Evolutionary conservation across 2,797 vertebrate species (phyloP).

Genomic region (Aplochiton taeniatus): DNA sequence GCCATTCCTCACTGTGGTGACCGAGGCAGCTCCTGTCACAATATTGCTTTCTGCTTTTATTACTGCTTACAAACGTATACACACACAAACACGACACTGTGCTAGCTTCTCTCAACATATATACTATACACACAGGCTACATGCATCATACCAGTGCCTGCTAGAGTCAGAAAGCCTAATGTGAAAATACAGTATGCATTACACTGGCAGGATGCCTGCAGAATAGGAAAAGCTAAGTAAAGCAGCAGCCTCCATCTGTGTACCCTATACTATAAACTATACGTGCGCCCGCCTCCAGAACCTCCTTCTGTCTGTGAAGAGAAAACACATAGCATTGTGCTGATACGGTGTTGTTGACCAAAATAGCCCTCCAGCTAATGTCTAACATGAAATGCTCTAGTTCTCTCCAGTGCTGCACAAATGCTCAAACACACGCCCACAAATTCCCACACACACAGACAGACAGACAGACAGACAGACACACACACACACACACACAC

Average conservation of each 20-base stretch:
- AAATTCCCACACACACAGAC: not conserved
- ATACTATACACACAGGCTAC: not conserved
- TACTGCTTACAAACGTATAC: not conserved
- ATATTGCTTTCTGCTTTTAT: not conserved
- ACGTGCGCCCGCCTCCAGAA: too few species aligned
- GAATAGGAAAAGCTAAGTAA: too few species aligned
- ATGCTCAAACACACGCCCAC: not conserved
- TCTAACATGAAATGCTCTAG: not conserved
- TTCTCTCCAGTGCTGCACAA: not conserved
- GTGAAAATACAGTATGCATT: too few species aligned
- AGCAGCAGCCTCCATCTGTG: too few species aligned
- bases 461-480: not conserved
- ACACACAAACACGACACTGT: not conserved
- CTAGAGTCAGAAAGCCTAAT: too few species aligned
- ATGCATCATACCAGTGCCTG: too few species aligned
- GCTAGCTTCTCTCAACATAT: not conserved
- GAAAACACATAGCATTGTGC: not conserved
- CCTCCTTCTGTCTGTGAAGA: not conserved
- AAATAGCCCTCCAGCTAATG: not conserved
- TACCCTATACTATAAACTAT: too few species aligned
- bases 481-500: not conserved
- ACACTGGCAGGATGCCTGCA: too few species aligned
- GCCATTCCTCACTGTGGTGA: not conserved
- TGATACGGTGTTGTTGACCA: not conserved
- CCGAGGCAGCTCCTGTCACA: not conserved